A percentile compares a stretch with the other conserved stretches of the same genome.
These are phyloP conservation scores for Drosophila niveifrons DNA, from an alignment of 2,888 invertebrate species.

Conservation along the genomic window DNA sequence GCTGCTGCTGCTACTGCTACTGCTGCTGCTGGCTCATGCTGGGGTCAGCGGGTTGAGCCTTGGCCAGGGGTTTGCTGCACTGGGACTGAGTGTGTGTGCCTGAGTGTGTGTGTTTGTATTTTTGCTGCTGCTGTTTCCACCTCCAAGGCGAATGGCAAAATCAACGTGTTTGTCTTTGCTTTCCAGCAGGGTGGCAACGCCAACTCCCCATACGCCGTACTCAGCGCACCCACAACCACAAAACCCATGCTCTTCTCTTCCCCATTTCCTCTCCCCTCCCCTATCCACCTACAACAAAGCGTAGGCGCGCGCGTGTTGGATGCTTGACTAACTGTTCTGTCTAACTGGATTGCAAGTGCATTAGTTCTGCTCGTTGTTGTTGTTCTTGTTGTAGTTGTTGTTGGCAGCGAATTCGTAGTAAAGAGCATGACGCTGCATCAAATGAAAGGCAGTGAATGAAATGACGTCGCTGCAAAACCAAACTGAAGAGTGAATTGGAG, in stretches of 20 bases:
- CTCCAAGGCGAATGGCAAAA: constrained; percentile 66
- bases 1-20: constrained; percentile 63
- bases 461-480: constrained; percentile 64
- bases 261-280: background rate
- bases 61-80: constrained; percentile 25
- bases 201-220: background rate
- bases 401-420: constrained; percentile 58
- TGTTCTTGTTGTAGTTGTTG: constrained; percentile 35
- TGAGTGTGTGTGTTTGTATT: constrained; percentile 38
- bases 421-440: constrained; percentile 72
- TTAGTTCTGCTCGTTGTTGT: constrained; percentile 44
- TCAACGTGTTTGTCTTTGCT: constrained; percentile 77
- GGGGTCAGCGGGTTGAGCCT: constrained; percentile 63
- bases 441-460: constrained; percentile 69
- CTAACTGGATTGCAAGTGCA: constrained; percentile 74
- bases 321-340: constrained; percentile 57
- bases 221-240: constrained; percentile 3
- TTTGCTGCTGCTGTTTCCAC: constrained; percentile 36
- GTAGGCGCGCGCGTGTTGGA: constrained; percentile 73
- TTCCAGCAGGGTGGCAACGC: constrained; percentile 57
- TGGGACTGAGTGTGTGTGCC: constrained; percentile 46
- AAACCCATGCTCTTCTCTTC: background rate
- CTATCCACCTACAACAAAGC: background rate
- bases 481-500: constrained; percentile 6
- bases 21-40: constrained; percentile 73